Evolutionary conservation across 1,140 invertebrate species (phyloP), one percentile per base, ranked within the genome.

Genomic region (Batillaria attramentaria): DNA sequence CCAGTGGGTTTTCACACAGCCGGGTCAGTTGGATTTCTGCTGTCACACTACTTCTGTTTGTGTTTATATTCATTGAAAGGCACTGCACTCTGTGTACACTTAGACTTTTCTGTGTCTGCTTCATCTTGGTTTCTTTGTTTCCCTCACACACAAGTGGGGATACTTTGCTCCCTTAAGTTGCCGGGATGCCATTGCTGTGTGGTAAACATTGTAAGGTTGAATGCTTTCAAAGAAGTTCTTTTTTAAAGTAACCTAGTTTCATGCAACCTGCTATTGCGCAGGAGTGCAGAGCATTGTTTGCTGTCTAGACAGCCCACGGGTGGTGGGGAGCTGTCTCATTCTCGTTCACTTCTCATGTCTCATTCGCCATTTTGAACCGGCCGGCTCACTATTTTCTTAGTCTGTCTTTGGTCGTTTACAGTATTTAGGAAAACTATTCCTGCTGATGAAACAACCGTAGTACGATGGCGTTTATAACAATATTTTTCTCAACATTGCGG

Each of bases 301-400:
- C 57, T 62, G 57, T 62, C 57, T 62, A 62, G 57, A 62, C 57
- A 62, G 57, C 13, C 57, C 57, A 28, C 33, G 57, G 24, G 57
- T 62, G 57, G n/a, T 62, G 8, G 33, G 57, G 33, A 28, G 57
- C 33, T 31, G n/a, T 62, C 57, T 62, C 10, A 28, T 62, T 31
- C n/a, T n/a, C 8, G 57, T 62, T 62, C 57, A n/a, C 57, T 62
- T 31, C n/a, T 31, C 46, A 24, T 28, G 57, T 31, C 57, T 62
- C n/a, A 10, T 28, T 62, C 57, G 57, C 57, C 57, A 62, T 62
- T 62, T 62, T 62, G 57, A 62, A 62, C n/a, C n/a, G n/a, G 33
- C 57, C 57, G n/a, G n/a, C n/a, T 54, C 33, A 28, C 33, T 28
- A 62, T 28, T 62, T n/a, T 62, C 8, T 1, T 31, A 24, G 24